Evolutionary conservation across 2,888 invertebrate genomes (phyloP).

Genomic region (Altica lythri): DNA sequence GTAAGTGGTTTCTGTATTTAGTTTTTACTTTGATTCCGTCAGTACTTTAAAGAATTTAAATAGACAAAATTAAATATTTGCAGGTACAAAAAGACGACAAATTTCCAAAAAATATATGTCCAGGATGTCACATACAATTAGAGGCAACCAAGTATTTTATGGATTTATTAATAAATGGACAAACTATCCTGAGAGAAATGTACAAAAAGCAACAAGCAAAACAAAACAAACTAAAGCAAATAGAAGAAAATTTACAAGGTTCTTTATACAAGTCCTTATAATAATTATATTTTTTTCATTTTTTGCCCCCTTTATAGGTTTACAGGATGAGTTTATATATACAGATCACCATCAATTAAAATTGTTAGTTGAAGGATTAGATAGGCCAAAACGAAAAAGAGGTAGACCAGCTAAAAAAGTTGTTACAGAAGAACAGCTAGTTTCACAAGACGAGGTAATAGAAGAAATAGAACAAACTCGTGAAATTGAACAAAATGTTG

Average conservation of each 20-base stretch:
- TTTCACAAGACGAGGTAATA: constrained; percentile 26
- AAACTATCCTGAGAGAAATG: constrained; percentile 62
- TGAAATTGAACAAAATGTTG: constrained; percentile 41
- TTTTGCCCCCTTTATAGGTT: not conserved
- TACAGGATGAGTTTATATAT: constrained; percentile 59
- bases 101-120: constrained; percentile 74
- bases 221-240: constrained; percentile 51
- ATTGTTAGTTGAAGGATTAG: constrained; percentile 67
- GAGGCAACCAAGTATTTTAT: constrained; percentile 77
- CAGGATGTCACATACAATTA: constrained; percentile 75
- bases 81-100: constrained; percentile 74
- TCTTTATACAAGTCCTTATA: not conserved
- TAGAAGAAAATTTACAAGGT: too few relatives aligned
- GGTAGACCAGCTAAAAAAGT: constrained; percentile 70
- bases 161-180: constrained; percentile 72
- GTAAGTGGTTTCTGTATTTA: constrained; percentile 56
- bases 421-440: constrained; percentile 38
- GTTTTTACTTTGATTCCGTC: constrained; percentile 50
- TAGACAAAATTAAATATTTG: constrained; percentile 41
- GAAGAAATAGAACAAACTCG: constrained; percentile 35
- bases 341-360: constrained; percentile 68
- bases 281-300: not conserved
- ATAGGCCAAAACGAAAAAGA: constrained; percentile 69
- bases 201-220: too few relatives aligned
- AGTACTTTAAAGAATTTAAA: constrained; percentile 46